A percentile compares a stretch with the other conserved stretches of the same genome.
Evolutionary conservation across 2,113 vertebrate species (phyloP).

Genomic region (Orthonyx spaldingii): DNA sequence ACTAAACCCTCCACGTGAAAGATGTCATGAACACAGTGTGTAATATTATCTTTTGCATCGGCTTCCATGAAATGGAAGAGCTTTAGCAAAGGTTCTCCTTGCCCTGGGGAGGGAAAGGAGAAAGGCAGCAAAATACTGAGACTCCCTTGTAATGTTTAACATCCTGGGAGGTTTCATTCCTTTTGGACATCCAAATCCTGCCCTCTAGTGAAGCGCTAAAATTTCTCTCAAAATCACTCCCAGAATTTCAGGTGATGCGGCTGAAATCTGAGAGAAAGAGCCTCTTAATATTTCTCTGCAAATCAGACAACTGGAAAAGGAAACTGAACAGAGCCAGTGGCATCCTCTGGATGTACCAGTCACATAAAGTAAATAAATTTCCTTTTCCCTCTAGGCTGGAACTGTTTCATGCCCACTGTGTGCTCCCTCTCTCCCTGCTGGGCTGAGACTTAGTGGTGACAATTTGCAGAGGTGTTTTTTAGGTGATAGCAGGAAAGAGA

Average conservation of each 20-base stretch:
- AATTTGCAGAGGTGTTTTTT: background rate
- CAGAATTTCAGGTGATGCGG: background rate
- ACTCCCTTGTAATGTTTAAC: background rate
- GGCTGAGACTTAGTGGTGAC: background rate
- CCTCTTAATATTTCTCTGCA: background rate
- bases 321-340: background rate
- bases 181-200: background rate
- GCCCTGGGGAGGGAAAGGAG: background rate
- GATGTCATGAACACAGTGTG: background rate
- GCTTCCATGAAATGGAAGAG: background rate
- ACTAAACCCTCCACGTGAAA: background rate
- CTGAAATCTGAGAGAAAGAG: background rate
- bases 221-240: no score
- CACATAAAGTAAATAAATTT: background rate
- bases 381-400: background rate
- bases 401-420: fast-evolving
- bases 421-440: background rate
- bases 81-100: background rate
- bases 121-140: background rate
- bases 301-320: background rate
- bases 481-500: background rate
- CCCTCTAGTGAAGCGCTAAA: background rate
- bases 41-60: background rate
- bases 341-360: background rate
- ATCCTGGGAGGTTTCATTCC: background rate